Evolutionary conservation across 2,113 vertebrate genomes (phyloP).

Genomic region (Gymnobelideus leadbeateri): DNA sequence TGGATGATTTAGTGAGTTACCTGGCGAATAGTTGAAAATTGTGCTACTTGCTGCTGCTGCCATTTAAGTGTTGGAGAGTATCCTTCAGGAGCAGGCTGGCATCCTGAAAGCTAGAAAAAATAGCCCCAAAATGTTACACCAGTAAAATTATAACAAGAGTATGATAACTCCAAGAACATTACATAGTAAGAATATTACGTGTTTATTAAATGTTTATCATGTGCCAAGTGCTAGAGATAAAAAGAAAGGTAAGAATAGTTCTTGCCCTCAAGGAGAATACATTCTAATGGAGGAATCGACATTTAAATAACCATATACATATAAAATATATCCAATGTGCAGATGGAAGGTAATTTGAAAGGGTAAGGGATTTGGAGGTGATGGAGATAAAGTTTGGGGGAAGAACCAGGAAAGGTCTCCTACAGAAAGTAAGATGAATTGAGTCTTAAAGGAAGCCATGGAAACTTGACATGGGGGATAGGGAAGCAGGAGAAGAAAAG

Average conservation of each 20-base stretch:
- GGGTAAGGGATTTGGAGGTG: background rate
- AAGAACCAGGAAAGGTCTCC: background rate
- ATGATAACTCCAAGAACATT: slow-evolving; percentile 3
- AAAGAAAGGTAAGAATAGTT: background rate
- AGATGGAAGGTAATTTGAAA: background rate
- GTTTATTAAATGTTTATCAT: background rate
- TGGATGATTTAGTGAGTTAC: slow-evolving; percentile 71
- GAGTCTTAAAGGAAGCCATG: background rate
- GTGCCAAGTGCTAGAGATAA: background rate
- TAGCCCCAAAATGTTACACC: slow-evolving; percentile 67
- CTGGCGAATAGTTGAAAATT: slow-evolving; percentile 92
- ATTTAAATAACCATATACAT: background rate
- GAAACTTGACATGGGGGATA: background rate
- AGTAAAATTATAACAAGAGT: slow-evolving; percentile 65
- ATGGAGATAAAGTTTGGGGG: background rate
- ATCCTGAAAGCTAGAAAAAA: slow-evolving; percentile 89
- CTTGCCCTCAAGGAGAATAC: background rate
- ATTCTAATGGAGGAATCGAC: background rate
- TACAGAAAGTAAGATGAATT: too few species aligned
- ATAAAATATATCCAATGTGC: background rate
- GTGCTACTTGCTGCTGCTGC: slow-evolving; percentile 95
- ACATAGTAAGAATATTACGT: background rate
- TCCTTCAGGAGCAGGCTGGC: slow-evolving; percentile 93
- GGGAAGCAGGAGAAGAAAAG: background rate
- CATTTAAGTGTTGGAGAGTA: slow-evolving; percentile 93